These are phyloP conservation scores for Dipodomys stephensi DNA, from an alignment of 2,113 vertebrate species.

Conservation along the genomic window DNA sequence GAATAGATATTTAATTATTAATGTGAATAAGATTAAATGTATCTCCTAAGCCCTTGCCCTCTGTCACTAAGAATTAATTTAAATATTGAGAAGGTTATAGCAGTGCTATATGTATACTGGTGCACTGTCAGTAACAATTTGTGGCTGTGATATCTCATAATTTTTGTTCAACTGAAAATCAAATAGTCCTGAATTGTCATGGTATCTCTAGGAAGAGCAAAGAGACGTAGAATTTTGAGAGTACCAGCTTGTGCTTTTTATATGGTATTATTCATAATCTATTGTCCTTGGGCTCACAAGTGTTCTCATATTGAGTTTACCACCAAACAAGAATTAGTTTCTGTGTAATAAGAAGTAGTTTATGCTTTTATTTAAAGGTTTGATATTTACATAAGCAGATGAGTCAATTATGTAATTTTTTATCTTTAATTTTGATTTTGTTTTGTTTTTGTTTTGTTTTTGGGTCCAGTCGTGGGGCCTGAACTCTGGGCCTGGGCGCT, in stretches of 20 bases:
- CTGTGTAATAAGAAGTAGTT: constrained; percentile 1
- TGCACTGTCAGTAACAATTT: not conserved
- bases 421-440: not conserved
- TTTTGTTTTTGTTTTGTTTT: no score
- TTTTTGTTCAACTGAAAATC: constrained; percentile 22
- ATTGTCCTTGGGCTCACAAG: not conserved
- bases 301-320: constrained; percentile 23
- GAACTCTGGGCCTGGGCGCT: no score
- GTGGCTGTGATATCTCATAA: not conserved
- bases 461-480: no score
- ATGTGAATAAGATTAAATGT: constrained; percentile 5
- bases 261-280: not conserved
- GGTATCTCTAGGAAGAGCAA: not conserved
- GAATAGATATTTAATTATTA: constrained; percentile 40
- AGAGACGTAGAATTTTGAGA: not conserved
- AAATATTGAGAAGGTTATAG: not conserved
- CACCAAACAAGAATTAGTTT: not conserved
- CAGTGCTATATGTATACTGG: not conserved
- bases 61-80: not conserved
- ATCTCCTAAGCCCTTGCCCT: not conserved
- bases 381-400: not conserved
- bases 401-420: not conserved
- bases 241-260: not conserved
- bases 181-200: not conserved
- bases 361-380: constrained; percentile 4